Conservation (phyloP, 1,140 invertebrate species). For the Odontomachus brunneus region DNA sequence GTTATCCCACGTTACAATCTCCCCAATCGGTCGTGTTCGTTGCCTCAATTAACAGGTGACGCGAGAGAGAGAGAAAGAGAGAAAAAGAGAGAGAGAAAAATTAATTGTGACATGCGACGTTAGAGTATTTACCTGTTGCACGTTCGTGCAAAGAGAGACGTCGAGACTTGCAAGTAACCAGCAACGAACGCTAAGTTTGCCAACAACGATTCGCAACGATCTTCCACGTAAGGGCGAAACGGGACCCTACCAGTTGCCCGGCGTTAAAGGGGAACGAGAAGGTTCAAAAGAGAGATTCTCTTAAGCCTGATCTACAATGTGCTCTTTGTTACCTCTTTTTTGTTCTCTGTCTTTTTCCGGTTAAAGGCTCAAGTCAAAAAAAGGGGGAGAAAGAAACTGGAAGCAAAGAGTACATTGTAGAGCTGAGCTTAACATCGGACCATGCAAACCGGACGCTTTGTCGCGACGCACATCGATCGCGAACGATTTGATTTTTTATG, state of each 20-base stretch:
- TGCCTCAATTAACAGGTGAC: slow-evolving; percentile 20
- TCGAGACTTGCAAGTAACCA: slow-evolving; percentile 51
- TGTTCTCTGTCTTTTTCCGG: no score
- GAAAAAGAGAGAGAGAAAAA: no score
- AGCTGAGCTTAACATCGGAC: background rate
- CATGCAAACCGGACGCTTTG: background rate
- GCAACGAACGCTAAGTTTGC: slow-evolving; percentile 17
- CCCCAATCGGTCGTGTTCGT: slow-evolving; percentile 25
- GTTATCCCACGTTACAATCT: slow-evolving; percentile 30
- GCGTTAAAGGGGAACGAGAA: background rate
- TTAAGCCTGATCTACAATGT: no score
- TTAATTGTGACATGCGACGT: slow-evolving; percentile 76
- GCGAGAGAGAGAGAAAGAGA: slow-evolving; percentile 43
- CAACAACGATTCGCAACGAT: slow-evolving; percentile 33
- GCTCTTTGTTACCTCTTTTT: no score
- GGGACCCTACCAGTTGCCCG: background rate
- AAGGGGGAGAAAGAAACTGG: no score
- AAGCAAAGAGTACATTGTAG: no score
- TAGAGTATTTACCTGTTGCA: slow-evolving; percentile 77
- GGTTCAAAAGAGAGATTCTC: no score
- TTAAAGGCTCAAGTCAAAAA: no score
- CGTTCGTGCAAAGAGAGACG: slow-evolving; percentile 65
- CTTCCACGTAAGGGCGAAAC: slow-evolving; percentile 11
- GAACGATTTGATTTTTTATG: slow-evolving; percentile 5
- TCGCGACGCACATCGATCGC: background rate